phyloP scores from a whole-genome alignment of 2,797 vertebrate species.

The Pseudochaenichthys georgianus region DNA sequence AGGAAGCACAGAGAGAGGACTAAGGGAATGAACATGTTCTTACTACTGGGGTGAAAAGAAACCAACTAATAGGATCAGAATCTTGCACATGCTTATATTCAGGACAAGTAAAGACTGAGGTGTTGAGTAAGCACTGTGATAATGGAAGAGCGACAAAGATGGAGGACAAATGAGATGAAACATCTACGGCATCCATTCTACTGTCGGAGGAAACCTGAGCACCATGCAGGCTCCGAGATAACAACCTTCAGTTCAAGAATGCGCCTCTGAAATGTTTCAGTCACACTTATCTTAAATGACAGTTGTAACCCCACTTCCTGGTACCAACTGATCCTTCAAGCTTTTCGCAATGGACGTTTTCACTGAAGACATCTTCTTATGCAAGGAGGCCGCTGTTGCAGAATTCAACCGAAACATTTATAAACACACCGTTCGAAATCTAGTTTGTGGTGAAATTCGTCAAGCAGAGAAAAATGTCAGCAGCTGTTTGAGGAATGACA shows the following conservation, averaged over 20 bases:
- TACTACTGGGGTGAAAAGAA: slow-evolving; percentile 53
- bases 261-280: slow-evolving; percentile 11
- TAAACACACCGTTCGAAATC: no score
- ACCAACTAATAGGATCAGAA: slow-evolving; percentile 65
- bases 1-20: slow-evolving; percentile 33
- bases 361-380: slow-evolving; percentile 27
- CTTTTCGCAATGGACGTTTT: neutral
- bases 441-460: no score
- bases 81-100: slow-evolving; percentile 30
- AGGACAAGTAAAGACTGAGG: slow-evolving; percentile 9
- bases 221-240: neutral
- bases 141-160: neutral
- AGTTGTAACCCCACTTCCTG: slow-evolving; percentile 42
- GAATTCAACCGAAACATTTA: slow-evolving; percentile 37
- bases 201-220: neutral
- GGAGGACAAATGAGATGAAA: neutral
- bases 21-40: slow-evolving; percentile 48
- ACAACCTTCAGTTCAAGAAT: neutral
- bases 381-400: slow-evolving; percentile 8
- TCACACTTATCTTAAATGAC: slow-evolving; percentile 35
- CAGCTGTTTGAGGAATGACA: slow-evolving; percentile 48
- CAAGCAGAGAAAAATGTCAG: neutral
- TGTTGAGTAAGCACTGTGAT: slow-evolving; percentile 17
- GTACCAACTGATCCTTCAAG: neutral
- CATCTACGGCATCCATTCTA: neutral